Conservation (phyloP, 2,888 invertebrate genomes). For the Myopa testacea region DNA sequence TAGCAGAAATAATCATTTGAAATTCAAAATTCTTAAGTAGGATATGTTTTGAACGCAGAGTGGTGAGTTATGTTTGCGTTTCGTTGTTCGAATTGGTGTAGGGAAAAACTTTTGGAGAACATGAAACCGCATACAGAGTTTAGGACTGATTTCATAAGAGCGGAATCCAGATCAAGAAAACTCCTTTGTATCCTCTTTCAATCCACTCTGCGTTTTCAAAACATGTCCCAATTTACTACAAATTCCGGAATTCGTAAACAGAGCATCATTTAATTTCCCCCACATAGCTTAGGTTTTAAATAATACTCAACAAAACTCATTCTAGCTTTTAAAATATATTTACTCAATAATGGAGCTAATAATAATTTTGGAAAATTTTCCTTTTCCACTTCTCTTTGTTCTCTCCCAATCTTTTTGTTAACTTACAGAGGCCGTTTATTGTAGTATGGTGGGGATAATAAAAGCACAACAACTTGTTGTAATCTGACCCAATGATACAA, state of each 20-base stretch:
- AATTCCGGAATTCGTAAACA: neutral
- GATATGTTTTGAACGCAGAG: too few relatives aligned
- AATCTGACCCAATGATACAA: constrained; percentile 48
- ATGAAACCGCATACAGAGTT: too few relatives aligned
- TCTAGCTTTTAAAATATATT: constrained; percentile 26
- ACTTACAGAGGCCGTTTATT: constrained; percentile 84
- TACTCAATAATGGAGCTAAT: constrained; percentile 28
- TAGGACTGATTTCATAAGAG: too few relatives aligned
- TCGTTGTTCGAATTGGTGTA: too few relatives aligned
- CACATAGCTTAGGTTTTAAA: constrained; percentile 30
- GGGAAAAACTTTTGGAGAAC: too few relatives aligned
- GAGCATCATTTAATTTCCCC: constrained; percentile 22
- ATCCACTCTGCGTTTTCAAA: constrained; percentile 12
- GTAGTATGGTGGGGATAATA: constrained; percentile 73
- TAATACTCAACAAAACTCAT: constrained; percentile 29
- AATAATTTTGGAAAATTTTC: constrained; percentile 49
- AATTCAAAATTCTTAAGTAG: too few relatives aligned
- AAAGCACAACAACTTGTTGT: constrained; percentile 41
- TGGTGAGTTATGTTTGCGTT: too few relatives aligned
- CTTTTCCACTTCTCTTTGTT: constrained; percentile 60
- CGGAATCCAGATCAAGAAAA: too few relatives aligned
- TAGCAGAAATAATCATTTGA: too few relatives aligned
- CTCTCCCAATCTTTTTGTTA: constrained; percentile 67
- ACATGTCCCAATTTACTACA: neutral
- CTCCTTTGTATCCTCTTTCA: neutral